Conservation (phyloP, 2,113 vertebrate species). For the Semicossyphus pulcher region DNA sequence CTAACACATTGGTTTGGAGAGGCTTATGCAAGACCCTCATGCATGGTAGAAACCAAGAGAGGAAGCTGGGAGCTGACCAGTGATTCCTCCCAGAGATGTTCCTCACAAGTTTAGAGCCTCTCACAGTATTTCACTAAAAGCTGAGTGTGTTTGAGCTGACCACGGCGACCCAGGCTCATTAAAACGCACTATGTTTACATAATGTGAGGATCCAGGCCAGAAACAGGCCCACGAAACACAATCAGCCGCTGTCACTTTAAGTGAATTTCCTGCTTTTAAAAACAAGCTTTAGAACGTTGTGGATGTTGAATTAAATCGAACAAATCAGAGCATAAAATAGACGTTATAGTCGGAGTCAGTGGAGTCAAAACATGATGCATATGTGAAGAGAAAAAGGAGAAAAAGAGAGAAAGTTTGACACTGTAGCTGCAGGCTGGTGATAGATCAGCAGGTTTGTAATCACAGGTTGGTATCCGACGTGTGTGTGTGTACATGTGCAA, state of each 20-base stretch:
- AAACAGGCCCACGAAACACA: slow-evolving; percentile 38
- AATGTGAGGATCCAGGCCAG: slow-evolving; percentile 59
- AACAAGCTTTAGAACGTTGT: background rate
- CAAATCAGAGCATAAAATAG: background rate
- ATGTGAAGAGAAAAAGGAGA: background rate
- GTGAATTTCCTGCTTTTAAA: slow-evolving; percentile 11
- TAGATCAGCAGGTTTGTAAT: slow-evolving; percentile 76
- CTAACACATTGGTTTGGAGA: slow-evolving; percentile 74
- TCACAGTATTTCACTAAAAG: slow-evolving; percentile 65
- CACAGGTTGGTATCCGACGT: slow-evolving; percentile 63
- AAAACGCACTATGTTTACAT: slow-evolving; percentile 79
- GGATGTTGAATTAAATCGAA: background rate
- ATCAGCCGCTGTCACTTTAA: slow-evolving; percentile 9
- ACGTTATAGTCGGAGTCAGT: background rate
- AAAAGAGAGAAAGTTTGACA: slow-evolving; percentile 47
- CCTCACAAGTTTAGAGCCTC: slow-evolving; percentile 72
- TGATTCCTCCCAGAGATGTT: slow-evolving; percentile 71
- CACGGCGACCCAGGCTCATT: slow-evolving; percentile 72
- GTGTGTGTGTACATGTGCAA: slow-evolving; percentile 1
- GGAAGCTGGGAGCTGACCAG: slow-evolving; percentile 75
- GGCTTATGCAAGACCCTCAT: slow-evolving; percentile 82
- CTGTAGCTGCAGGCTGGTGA: slow-evolving; percentile 54
- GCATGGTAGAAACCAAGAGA: slow-evolving; percentile 70
- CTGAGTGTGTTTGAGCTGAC: slow-evolving; percentile 75
- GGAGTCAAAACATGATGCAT: background rate